These are phyloP conservation scores for Xiphydria camelus DNA, from an alignment of 2,888 invertebrate genomes.

Conservation along the genomic window DNA sequence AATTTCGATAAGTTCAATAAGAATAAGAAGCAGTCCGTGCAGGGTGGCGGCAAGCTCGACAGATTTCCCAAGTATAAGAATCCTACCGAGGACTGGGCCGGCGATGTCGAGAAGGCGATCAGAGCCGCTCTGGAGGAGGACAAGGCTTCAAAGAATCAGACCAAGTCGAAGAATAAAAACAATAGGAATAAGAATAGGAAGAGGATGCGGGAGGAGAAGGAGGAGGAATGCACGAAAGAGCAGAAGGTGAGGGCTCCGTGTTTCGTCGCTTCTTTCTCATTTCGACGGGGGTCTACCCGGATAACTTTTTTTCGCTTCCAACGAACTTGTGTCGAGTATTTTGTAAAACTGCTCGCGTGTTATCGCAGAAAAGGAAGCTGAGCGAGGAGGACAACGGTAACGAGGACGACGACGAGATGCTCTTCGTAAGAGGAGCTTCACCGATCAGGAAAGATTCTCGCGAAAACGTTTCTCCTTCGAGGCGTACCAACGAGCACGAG, in stretches of 20 bases:
- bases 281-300: too few relatives aligned
- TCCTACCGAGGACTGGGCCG: conserved; percentile 74
- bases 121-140: conserved; percentile 75
- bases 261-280: not conserved
- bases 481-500: conserved; percentile 46
- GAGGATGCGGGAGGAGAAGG: conserved; percentile 52
- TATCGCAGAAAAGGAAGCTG: conserved; percentile 60
- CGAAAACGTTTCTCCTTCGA: conserved; percentile 40
- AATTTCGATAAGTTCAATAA: conserved; percentile 46
- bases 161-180: conserved; percentile 43
- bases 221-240: conserved; percentile 61
- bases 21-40: conserved; percentile 37
- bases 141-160: conserved; percentile 47
- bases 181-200: conserved; percentile 42
- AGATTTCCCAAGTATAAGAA: conserved; percentile 61
- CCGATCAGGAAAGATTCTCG: conserved; percentile 58
- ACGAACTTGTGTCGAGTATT: conserved; percentile 3
- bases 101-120: conserved; percentile 77
- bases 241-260: conserved; percentile 40
- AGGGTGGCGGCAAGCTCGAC: conserved; percentile 37
- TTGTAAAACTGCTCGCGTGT: conserved; percentile 5
- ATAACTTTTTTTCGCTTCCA: conserved; percentile 2
- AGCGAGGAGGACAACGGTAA: conserved; percentile 58
- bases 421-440: conserved; percentile 78
- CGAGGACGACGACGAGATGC: conserved; percentile 76